These are phyloP conservation scores for Cordilura impudica DNA, from an alignment of 2,888 invertebrate species.

Conservation along the genomic window DNA sequence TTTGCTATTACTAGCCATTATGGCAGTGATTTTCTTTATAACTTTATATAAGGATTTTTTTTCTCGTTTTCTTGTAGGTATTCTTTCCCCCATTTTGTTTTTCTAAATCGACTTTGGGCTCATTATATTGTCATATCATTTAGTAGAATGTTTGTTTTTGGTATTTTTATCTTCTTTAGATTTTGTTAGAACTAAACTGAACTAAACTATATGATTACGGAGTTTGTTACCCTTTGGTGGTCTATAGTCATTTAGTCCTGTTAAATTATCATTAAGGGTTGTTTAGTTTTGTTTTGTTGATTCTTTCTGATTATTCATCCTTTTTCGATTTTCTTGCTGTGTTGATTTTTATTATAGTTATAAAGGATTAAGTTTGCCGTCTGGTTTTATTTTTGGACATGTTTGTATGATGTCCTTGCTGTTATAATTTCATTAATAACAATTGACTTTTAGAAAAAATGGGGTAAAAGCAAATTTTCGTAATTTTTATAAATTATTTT, in stretches of 20 bases:
- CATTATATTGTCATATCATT: slow-evolving; percentile 75
- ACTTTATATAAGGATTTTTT: slow-evolving; percentile 22
- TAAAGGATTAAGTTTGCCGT: slow-evolving; percentile 60
- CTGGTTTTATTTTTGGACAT: slow-evolving; percentile 52
- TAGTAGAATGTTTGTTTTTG: slow-evolving; percentile 56
- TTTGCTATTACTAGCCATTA: slow-evolving; percentile 57
- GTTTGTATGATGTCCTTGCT: slow-evolving; percentile 42
- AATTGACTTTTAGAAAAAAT: slow-evolving; percentile 55
- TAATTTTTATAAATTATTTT: slow-evolving; percentile 56
- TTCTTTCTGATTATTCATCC: slow-evolving; percentile 33
- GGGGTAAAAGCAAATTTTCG: slow-evolving; percentile 31
- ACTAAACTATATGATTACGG: background rate
- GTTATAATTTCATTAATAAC: slow-evolving; percentile 37
- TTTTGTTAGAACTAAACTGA: background rate
- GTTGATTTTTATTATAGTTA: slow-evolving; percentile 58
- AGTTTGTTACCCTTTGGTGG: slow-evolving; percentile 23
- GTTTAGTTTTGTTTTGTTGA: slow-evolving; percentile 22
- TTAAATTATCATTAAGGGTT: slow-evolving; percentile 42
- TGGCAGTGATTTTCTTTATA: slow-evolving; percentile 63
- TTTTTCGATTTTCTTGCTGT: slow-evolving; percentile 9
- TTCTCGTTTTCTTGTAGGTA: background rate
- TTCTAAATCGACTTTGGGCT: slow-evolving; percentile 64
- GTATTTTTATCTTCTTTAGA: slow-evolving; percentile 32
- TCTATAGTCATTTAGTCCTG: slow-evolving; percentile 23
- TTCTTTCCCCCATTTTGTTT: slow-evolving; percentile 43